Conservation (phyloP, 2,113 vertebrate species). For the Calcarius ornatus region DNA sequence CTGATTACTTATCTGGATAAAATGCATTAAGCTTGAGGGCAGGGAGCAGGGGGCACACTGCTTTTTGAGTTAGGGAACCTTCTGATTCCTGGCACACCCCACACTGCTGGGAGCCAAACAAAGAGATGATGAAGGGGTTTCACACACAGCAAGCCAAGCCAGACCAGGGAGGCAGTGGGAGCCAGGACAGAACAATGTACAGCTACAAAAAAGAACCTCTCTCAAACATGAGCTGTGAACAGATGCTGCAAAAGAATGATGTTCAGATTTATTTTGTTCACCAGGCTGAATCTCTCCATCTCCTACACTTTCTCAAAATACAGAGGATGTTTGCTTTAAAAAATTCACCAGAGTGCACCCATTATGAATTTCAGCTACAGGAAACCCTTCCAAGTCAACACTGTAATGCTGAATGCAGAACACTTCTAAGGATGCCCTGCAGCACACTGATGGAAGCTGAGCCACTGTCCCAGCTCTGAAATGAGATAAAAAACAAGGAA, state of each 20-base stretch:
- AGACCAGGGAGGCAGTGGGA: not conserved
- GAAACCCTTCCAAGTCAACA: not conserved
- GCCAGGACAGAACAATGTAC: not conserved
- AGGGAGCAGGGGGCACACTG: not conserved
- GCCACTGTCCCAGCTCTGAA: not conserved
- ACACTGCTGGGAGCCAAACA: not conserved
- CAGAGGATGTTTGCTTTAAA: not conserved
- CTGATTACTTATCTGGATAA: not conserved
- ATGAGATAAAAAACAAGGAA: not conserved
- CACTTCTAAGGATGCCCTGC: not conserved
- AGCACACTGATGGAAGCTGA: not conserved
- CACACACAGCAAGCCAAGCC: not conserved
- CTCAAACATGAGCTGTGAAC: not conserved
- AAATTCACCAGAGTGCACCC: not conserved
- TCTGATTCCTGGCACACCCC: not conserved
- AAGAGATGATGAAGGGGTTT: not conserved
- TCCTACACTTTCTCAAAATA: not conserved
- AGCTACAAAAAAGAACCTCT: not conserved
- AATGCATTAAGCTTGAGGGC: not conserved
- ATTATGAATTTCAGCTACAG: not conserved
- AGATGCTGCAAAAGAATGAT: not conserved
- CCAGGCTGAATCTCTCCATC: not conserved
- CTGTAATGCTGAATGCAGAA: not conserved
- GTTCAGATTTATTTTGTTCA: not conserved
- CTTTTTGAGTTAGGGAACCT: not conserved